phyloP scores from a whole-genome alignment of 2,797 vertebrate species.

The Bovichtus variegatus region DNA sequence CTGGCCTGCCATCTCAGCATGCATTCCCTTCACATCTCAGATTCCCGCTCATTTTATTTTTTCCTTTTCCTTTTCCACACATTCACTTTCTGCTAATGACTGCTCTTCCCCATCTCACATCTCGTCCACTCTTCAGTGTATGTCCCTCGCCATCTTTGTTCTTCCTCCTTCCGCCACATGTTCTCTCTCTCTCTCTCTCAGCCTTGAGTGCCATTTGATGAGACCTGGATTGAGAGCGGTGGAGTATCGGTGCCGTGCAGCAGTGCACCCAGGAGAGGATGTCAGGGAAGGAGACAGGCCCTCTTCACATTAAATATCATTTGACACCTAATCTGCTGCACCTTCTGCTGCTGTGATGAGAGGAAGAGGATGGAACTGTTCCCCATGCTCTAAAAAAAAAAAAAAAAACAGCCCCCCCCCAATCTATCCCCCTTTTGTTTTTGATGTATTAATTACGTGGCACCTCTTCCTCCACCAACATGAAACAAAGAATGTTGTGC shows the following conservation, averaged over 20 bases:
- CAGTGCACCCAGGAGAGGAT: conserved; percentile 73
- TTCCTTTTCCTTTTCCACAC: too few relatives aligned
- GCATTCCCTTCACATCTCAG: conserved; percentile 30
- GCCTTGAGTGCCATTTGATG: conserved; percentile 77
- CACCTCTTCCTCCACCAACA: too few relatives aligned
- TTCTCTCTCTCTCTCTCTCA: conserved; percentile 31
- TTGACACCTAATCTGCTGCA: conserved; percentile 81
- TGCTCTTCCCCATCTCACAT: conserved; percentile 38
- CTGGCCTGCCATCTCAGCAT: conserved; percentile 1
- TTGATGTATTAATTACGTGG: too few relatives aligned
- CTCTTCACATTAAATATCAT: conserved; percentile 82
- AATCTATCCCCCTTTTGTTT: conserved; percentile 37
- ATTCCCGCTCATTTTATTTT: too few relatives aligned
- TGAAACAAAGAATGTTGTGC: conserved; percentile 57
- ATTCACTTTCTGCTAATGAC: conserved; percentile 54
- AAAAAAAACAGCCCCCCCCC: not conserved
- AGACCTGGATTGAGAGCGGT: conserved; percentile 75
- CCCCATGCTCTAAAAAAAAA: not conserved
- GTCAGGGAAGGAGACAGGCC: conserved; percentile 76
- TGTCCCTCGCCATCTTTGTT: conserved; percentile 62
- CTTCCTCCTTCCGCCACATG: conserved; percentile 42
- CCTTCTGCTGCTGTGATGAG: conserved; percentile 73
- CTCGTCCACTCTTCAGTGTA: conserved; percentile 31
- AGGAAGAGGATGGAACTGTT: conserved; percentile 58
- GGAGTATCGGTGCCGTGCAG: conserved; percentile 74